Evolutionary conservation across 2,113 vertebrate genomes (phyloP), one percentile per base, ranked within the genome.

Genomic region (Vicugna pacos): DNA sequence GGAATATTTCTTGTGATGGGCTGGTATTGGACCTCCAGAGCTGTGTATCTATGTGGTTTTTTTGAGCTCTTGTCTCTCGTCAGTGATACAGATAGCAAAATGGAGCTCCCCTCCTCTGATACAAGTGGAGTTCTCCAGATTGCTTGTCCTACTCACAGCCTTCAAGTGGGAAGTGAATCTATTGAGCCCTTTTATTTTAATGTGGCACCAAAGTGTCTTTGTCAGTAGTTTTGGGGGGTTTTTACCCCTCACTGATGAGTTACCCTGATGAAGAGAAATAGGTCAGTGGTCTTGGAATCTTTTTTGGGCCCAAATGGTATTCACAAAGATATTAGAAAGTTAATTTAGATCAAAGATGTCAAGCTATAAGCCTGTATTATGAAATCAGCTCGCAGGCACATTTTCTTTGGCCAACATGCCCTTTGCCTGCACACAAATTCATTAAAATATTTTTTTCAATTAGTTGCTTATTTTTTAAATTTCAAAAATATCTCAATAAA

Each of bases 261-360:
- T 75, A 7, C 60, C 52, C n/a, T 35, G 10, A 48, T 62, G 35
- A 75, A 91, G n/a, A 90, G 38, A 89, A 92, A 94, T 8, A 70
- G 58, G 26, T 48, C 42, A 58, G 24, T 24, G 77, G 22, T 1
- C 3, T 13, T 88, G 60, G 58, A 95, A 72, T 77, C 30, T n/a
- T 95, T 80, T 81, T 70, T 72, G 73, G 72, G n/a, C n/a, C 56
- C 76, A 77, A 72, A 72, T 20, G 35, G 20, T 32, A 48, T 56
- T 84, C 50, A 67, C 54, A 35, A 86, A 69, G 54, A 92, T 85
- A 94, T 79, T 85, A 94, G 38, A 75, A 90, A 94, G 54, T 94
- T 90, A 93, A 96, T 92, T 88, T 89, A 91, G 52, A 86, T 91
- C 65, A 72, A 17, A 73, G 19, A 73, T 81, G 60, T 64, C 91